Percentiles rank a stretch among this genome's conserved stretches.
phyloP scores from a whole-genome alignment of 35 echinoderm and acorn worm genomes.

The Hemicentrotus pulcherrimus region DNA sequence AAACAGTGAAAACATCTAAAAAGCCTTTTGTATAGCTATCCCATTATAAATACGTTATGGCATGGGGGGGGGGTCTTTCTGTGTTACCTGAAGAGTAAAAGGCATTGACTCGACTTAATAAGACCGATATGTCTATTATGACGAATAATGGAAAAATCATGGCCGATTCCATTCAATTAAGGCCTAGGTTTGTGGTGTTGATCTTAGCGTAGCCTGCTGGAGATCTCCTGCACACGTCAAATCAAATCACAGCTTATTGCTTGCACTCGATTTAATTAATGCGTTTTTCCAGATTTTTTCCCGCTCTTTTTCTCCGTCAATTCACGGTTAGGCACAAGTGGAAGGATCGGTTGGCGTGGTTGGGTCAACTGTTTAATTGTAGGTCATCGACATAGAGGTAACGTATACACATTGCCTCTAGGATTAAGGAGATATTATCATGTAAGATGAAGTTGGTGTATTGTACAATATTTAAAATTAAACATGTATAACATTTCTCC shows the following conservation, averaged over 20 bases:
- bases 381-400: not conserved
- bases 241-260: not conserved
- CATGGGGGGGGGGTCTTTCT: too few relatives aligned
- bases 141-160: not conserved
- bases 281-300: not conserved
- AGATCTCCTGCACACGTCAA: not conserved
- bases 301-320: not conserved
- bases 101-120: not conserved
- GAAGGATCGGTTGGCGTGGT: not conserved
- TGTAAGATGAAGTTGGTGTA: too few relatives aligned
- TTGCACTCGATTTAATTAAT: conserved; percentile 13
- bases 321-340: not conserved
- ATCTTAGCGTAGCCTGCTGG: not conserved
- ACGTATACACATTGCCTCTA: too few relatives aligned
- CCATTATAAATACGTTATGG: too few relatives aligned
- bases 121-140: not conserved
- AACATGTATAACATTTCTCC: too few relatives aligned
- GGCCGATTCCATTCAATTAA: not conserved
- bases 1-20: too few relatives aligned
- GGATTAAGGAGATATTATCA: too few relatives aligned
- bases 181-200: not conserved
- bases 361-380: not conserved
- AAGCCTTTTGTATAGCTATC: too few relatives aligned
- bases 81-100: too few relatives aligned
- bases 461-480: too few relatives aligned